Conservation (phyloP, 2,797 vertebrate species). For the Carduelis carduelis region DNA sequence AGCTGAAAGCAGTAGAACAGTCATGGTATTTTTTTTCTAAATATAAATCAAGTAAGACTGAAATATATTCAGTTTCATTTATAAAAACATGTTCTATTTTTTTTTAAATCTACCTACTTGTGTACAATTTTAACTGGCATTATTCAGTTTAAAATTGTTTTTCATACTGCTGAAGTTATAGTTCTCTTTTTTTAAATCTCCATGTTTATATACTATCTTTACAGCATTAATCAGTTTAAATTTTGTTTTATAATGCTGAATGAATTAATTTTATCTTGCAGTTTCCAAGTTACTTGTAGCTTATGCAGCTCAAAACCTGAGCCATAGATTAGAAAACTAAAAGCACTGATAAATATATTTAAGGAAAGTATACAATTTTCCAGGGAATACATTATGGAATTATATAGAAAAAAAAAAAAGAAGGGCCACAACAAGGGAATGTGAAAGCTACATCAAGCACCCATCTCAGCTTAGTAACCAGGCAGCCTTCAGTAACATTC, state of each 20-base stretch:
- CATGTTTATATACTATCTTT: not conserved
- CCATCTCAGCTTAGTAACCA: not conserved
- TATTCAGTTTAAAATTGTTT: not conserved
- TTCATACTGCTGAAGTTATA: not conserved
- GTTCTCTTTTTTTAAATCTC: not conserved
- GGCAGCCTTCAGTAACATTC: not conserved
- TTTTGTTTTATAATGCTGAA: not conserved
- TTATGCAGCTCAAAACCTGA: not conserved
- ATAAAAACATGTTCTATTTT: not conserved
- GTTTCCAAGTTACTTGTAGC: not conserved
- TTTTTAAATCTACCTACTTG: not conserved
- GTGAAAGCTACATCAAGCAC: not conserved
- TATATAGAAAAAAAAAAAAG: not conserved
- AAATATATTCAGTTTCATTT: conserved; percentile 42
- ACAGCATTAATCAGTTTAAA: not conserved
- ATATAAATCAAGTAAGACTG: conserved; percentile 41
- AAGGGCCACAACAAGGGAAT: not conserved
- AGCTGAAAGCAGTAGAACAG: conserved; percentile 52
- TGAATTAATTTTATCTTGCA: not conserved
- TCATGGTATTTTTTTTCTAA: not conserved
- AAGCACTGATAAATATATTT: not conserved
- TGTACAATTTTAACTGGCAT: not conserved
- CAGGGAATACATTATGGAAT: not conserved
- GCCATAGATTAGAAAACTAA: not conserved
- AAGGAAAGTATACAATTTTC: not conserved